A percentile compares a stretch with the other conserved stretches of the same genome.
Evolutionary conservation across 2,113 vertebrate genomes (phyloP).

Genomic region (Lampris incognitus): DNA sequence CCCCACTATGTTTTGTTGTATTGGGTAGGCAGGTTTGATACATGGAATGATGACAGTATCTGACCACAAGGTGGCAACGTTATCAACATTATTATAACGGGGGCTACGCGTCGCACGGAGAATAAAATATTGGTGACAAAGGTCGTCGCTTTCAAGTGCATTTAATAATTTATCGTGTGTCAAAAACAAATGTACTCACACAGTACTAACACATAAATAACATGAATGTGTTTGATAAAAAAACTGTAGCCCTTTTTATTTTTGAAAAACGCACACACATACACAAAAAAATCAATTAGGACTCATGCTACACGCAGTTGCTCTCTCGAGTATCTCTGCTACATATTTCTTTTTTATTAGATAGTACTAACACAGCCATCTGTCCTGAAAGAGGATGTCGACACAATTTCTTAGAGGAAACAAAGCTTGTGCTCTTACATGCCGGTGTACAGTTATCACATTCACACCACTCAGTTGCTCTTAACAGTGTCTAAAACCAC

Average conservation of each 20-base stretch:
- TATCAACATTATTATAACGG: constrained; percentile 39
- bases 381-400: constrained; percentile 55
- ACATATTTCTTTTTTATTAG: constrained; percentile 68
- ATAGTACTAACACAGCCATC: constrained; percentile 45
- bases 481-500: constrained; percentile 56
- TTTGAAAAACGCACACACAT: constrained; percentile 65
- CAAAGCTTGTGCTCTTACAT: constrained; percentile 70
- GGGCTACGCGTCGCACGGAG: background rate
- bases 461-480: constrained; percentile 67
- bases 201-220: constrained; percentile 66
- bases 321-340: constrained; percentile 73
- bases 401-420: constrained; percentile 62
- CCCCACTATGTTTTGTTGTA: too few relatives aligned
- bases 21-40: too few relatives aligned
- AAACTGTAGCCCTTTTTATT: constrained; percentile 84
- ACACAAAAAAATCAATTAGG: constrained; percentile 51
- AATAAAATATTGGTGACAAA: constrained; percentile 21
- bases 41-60: constrained; percentile 1
- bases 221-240: constrained; percentile 67
- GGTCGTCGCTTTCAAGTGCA: constrained; percentile 62
- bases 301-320: constrained; percentile 78
- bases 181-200: constrained; percentile 55
- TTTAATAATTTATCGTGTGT: constrained; percentile 70
- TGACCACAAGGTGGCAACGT: constrained; percentile 72
- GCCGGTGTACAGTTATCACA: constrained; percentile 64